A percentile compares a stretch with the other conserved stretches of the same genome.
Evolutionary conservation across 2,113 vertebrate species (phyloP).

Genomic region (Pycnonotus jocosus): DNA sequence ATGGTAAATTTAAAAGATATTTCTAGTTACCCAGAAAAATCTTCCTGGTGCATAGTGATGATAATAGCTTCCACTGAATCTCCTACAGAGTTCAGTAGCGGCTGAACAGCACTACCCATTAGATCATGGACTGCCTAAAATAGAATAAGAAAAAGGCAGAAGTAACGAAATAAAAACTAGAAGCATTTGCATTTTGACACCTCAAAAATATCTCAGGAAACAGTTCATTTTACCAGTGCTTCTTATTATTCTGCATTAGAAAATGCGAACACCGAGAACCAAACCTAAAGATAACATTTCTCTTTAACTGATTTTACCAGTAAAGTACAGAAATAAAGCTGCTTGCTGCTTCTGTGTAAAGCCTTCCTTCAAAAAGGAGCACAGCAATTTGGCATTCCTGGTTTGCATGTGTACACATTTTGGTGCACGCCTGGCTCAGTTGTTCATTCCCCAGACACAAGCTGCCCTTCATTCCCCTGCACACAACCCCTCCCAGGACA

Average conservation of each 20-base stretch:
- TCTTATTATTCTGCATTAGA: neutral
- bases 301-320: neutral
- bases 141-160: conserved; percentile 20
- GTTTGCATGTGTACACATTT: neutral
- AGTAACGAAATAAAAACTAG: conserved; percentile 8
- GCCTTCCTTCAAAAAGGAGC: neutral
- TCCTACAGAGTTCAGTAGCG: conserved; percentile 88
- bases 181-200: conserved; percentile 1
- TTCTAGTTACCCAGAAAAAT: conserved; percentile 88
- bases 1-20: neutral
- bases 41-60: conserved; percentile 96
- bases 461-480: neutral
- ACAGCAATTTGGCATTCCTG: neutral
- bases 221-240: neutral
- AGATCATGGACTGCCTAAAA: conserved; percentile 82
- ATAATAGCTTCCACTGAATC: conserved; percentile 97
- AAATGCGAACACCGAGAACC: neutral
- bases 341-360: neutral
- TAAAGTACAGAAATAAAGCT: neutral
- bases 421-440: neutral
- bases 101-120: conserved; percentile 90
- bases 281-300: neutral
- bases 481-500: neutral
- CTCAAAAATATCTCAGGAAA: neutral
- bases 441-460: neutral